These are phyloP conservation scores for Polymixis lichenea DNA, from an alignment of 2,888 invertebrate species.

Conservation along the genomic window DNA sequence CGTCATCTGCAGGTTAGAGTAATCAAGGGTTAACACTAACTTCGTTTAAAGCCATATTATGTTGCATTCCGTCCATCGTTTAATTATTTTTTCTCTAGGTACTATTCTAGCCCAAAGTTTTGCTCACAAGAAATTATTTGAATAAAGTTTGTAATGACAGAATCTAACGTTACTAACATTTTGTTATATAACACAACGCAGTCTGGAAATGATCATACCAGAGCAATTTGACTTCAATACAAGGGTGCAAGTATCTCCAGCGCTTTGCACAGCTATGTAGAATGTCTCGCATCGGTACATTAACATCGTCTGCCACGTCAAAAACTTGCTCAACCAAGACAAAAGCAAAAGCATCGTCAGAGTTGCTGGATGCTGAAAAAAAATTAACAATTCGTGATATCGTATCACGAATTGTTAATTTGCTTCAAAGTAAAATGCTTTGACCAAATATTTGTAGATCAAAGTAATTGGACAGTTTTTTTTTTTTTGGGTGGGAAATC, in stretches of 20 bases:
- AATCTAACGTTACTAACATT: neutral
- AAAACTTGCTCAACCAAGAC: conserved; percentile 26
- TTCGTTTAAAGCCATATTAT: too few species aligned
- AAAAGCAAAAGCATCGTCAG: neutral
- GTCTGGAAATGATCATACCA: conserved; percentile 29
- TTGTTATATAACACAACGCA: neutral
- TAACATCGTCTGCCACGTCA: conserved; percentile 8
- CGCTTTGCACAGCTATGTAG: conserved; percentile 25
- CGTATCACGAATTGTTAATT: too few species aligned
- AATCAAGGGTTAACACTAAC: too few species aligned
- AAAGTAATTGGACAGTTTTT: neutral
- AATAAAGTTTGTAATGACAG: neutral
- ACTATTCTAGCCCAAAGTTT: neutral
- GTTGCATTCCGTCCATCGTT: too few species aligned
- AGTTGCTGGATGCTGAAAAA: neutral
- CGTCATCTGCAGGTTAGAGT: too few species aligned
- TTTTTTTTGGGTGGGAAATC: too few species aligned
- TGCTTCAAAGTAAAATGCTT: neutral
- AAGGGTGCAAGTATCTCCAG: conserved; percentile 18
- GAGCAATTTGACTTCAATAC: conserved; percentile 21
- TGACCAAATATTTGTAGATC: neutral
- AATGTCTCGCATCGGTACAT: conserved; percentile 35
- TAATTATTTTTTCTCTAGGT: neutral
- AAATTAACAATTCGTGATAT: neutral
- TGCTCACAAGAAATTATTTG: neutral